These are phyloP conservation scores for Paguma larvata DNA, from an alignment of 2,797 vertebrate species.

Conservation along the genomic window DNA sequence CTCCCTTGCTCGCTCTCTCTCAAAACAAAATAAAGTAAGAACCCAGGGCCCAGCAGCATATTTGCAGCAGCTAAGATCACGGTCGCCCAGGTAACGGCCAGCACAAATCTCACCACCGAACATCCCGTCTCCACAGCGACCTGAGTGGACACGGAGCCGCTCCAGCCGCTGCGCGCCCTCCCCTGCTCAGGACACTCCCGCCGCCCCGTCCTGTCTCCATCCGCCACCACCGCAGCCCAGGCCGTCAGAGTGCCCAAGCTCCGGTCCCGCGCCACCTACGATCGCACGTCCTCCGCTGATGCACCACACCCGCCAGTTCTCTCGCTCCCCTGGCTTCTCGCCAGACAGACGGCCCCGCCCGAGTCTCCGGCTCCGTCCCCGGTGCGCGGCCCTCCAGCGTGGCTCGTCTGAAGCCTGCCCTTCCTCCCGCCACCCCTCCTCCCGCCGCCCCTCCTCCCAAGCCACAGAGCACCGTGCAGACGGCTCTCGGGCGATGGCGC, in stretches of 20 bases:
- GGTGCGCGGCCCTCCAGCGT: not conserved
- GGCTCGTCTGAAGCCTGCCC: not conserved
- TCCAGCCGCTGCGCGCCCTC: not conserved
- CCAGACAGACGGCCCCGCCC: rapidly evolving
- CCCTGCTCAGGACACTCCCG: not conserved
- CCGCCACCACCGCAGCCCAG: not conserved
- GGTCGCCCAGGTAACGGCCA: rapidly evolving
- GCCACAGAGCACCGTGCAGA: rapidly evolving
- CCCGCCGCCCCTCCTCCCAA: rapidly evolving
- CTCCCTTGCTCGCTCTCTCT: too few relatives aligned
- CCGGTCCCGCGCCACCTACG: not conserved
- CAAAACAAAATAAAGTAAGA: too few relatives aligned
- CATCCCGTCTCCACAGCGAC: not conserved
- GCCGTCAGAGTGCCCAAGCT: not conserved
- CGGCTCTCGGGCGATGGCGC: rapidly evolving
- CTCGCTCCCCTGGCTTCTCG: not conserved
- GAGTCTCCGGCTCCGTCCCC: rapidly evolving
- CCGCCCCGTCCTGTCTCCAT: not conserved
- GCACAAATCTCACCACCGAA: rapidly evolving
- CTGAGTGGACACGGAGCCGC: not conserved
- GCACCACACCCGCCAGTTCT: rapidly evolving
- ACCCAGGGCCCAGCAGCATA: too few relatives aligned
- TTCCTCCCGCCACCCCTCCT: not conserved
- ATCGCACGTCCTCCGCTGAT: too few relatives aligned
- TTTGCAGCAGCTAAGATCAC: rapidly evolving